phyloP scores from a whole-genome alignment of 2,888 invertebrate genomes.

The Zhuqinia jingwanae region DNA sequence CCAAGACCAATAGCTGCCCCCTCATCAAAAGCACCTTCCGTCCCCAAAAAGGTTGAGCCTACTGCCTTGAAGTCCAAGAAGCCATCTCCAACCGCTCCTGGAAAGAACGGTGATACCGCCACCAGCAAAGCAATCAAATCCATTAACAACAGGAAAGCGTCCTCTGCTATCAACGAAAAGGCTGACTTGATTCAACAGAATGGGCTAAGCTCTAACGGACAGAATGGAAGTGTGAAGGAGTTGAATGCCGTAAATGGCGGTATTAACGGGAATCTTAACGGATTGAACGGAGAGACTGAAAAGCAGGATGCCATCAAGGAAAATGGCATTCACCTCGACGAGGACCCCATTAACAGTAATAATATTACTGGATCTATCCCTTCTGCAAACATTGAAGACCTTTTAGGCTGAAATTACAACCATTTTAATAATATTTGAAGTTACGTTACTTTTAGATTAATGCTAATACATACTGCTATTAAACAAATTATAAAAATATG shows the following conservation, averaged over 20 bases:
- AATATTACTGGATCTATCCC: background rate
- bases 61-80: constrained; percentile 49
- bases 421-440: background rate
- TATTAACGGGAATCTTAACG: constrained; percentile 35
- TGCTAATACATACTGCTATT: background rate
- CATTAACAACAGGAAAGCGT: background rate
- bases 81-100: constrained; percentile 11
- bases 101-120: background rate
- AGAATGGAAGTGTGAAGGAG: background rate
- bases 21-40: constrained; percentile 69
- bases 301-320: constrained; percentile 54
- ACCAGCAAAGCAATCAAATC: constrained; percentile 10
- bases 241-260: constrained; percentile 26
- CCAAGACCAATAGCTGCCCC: constrained; percentile 66
- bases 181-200: constrained; percentile 19
- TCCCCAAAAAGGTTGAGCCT: constrained; percentile 76
- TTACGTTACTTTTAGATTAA: background rate
- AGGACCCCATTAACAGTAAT: background rate
- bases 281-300: constrained; percentile 50
- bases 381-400: constrained; percentile 11
- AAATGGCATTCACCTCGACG: constrained; percentile 44
- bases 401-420: constrained; percentile 43
- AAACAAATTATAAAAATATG: background rate
- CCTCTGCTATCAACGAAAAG: background rate
- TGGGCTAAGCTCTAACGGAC: constrained; percentile 12